Conservation (phyloP, 2,113 vertebrate genomes). For the Cisticola juncidis region DNA sequence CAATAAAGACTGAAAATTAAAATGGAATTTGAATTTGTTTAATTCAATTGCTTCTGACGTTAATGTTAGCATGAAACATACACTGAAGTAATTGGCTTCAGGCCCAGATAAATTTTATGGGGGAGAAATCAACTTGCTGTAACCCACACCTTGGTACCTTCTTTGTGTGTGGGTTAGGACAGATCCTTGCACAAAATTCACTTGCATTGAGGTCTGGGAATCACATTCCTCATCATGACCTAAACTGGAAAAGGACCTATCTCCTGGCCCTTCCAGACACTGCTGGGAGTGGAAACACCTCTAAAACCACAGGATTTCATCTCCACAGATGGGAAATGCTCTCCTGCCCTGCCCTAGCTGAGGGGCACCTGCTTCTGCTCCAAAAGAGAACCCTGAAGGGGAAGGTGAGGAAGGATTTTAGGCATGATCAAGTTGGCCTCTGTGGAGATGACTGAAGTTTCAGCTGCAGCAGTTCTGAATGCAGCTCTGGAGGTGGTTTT, state of each 20-base stretch:
- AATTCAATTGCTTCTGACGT: neutral
- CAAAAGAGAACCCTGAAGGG: fast-evolving
- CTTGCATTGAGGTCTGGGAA: neutral
- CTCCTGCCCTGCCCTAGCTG: neutral
- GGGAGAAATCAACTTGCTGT: neutral
- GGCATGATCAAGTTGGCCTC: neutral
- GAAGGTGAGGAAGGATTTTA: neutral
- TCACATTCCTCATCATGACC: neutral
- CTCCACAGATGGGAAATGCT: neutral
- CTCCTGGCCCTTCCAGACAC: neutral
- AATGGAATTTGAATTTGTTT: neutral
- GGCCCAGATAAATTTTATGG: neutral
- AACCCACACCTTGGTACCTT: neutral
- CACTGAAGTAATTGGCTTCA: neutral
- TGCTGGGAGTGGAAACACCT: neutral
- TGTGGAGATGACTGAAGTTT: neutral
- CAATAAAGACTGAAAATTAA: neutral
- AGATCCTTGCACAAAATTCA: neutral
- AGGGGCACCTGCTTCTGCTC: neutral
- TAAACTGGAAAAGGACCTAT: neutral
- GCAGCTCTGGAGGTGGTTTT: neutral
- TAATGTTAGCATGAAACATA: neutral
- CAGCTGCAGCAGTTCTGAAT: neutral
- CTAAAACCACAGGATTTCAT: neutral
- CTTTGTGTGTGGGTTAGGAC: neutral